Base-by-base conservation (phyloP, 2,797 vertebrate genomes). In the Xenopus petersii region DNA sequence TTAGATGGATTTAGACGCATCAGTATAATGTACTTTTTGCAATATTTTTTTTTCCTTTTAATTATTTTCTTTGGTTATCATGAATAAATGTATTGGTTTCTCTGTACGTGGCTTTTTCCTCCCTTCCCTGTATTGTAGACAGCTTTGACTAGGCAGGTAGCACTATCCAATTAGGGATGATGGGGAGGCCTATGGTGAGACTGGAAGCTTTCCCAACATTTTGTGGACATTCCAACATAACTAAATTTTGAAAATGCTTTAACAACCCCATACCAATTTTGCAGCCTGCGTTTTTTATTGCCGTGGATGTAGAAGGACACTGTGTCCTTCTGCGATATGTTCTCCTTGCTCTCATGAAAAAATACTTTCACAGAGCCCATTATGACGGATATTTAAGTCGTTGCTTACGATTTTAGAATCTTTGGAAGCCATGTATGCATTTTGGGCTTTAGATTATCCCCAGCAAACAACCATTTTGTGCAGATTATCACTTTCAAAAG, bases 401-500 rank as follows among this genome's bases (percentile, higher is more conserved):
- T 12, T 73, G 13, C 70, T 71, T 62, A 67, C 21, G 60, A 64
- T 47, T 72, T 46, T 30, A 17, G 16, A 68, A 77, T 48, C 49
- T 68, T 68, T 68, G 17, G 67, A 54, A 69, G 51, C 58, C 58
- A 58, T 26, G 70, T 33, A 63, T 77, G 75, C 51, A 51, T 73
- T 68, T 66, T 78, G 70, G 70, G 67, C 33, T 78, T 78, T 69
- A 69, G 24, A 69, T 68, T 73, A 68, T 73, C 15, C 59, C 59
- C 46, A 73, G 21, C 70, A 73, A 73, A 68, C 70, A 64, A 36
- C 75, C 60, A 56, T 17, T 77, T 73, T 68, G 48, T 55, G 47
- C 58, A 63, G 70, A 77, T 73, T 73, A 78, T 78, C 70, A 73
- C 70, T 78, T 73, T 69, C 21, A 64, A 68, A 77, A 56, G 65